Evolutionary conservation across 1,140 invertebrate genomes (phyloP).

Genomic region (Drosophila kepulauana): DNA sequence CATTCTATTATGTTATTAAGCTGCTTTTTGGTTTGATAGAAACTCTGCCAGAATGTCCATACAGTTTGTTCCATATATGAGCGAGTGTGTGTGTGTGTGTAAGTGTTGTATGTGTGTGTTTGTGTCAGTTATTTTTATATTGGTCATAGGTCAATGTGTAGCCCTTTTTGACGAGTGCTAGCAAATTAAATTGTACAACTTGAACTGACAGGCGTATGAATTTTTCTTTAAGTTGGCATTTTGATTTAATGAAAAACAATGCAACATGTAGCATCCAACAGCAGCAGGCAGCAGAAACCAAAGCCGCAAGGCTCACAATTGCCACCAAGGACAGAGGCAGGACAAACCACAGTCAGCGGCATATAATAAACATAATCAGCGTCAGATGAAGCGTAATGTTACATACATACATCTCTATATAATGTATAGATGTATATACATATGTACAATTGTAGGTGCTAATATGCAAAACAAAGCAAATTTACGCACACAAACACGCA

Average conservation of each 20-base stretch:
- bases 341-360: conserved; percentile 6
- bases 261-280: conserved; percentile 17
- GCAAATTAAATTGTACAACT: not conserved
- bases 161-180: not conserved
- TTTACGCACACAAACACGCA: not conserved
- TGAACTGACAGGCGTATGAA: not conserved
- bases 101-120: not conserved
- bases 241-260: not conserved
- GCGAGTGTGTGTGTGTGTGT: conserved; percentile 3
- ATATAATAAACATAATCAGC: conserved; percentile 34
- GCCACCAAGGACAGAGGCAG: conserved; percentile 14
- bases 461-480: conserved; percentile 28
- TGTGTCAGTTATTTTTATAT: conserved; percentile 26
- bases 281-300: not conserved
- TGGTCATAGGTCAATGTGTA: conserved; percentile 22
- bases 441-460: conserved; percentile 22
- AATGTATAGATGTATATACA: not conserved
- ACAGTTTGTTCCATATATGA: not conserved
- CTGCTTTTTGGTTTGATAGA: conserved; percentile 35
- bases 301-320: conserved; percentile 19
- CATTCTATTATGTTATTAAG: conserved; percentile 47
- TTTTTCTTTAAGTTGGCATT: conserved; percentile 13
- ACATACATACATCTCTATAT: not conserved
- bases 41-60: conserved; percentile 23
- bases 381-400: conserved; percentile 25